Percentiles rank a stretch among this genome's conserved stretches.
These are phyloP conservation scores for Polyploca ridens DNA, from an alignment of 2,888 invertebrate genomes.

Conservation along the genomic window DNA sequence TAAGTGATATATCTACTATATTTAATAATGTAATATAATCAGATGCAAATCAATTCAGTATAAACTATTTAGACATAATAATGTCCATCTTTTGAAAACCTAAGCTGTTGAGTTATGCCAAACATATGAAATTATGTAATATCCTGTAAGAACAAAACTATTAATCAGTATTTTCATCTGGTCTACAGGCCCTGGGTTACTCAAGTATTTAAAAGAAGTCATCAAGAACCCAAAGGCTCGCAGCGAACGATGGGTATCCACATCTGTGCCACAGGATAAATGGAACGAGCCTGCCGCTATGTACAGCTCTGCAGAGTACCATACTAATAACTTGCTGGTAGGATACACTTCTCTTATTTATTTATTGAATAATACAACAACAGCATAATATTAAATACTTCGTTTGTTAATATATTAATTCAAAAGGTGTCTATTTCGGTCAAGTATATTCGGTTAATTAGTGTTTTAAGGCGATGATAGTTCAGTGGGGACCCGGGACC, in stretches of 20 bases:
- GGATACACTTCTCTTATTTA: slow-evolving; percentile 27
- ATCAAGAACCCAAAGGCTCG: slow-evolving; percentile 87
- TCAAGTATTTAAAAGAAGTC: slow-evolving; percentile 84
- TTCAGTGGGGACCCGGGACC: no score
- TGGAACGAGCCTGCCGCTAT: slow-evolving; percentile 61
- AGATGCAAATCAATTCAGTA: no score
- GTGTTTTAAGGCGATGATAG: no score
- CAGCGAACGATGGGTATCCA: slow-evolving; percentile 88
- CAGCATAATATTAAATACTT: no score
- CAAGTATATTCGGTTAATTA: no score
- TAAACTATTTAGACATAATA: no score
- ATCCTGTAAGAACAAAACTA: background rate
- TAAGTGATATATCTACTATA: slow-evolving; percentile 25
- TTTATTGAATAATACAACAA: no score
- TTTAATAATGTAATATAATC: no score
- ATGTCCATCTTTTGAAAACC: no score
- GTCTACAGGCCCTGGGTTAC: slow-evolving; percentile 69
- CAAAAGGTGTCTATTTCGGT: no score
- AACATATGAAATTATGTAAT: background rate
- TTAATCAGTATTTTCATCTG: background rate
- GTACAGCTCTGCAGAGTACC: slow-evolving; percentile 92
- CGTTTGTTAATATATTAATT: no score
- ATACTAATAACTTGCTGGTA: slow-evolving; percentile 91
- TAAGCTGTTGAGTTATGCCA: no score
- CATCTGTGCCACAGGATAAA: slow-evolving; percentile 37